phyloP scores from a whole-genome alignment of 2,888 invertebrate species.

The Archaeoteleia sp. region DNA sequence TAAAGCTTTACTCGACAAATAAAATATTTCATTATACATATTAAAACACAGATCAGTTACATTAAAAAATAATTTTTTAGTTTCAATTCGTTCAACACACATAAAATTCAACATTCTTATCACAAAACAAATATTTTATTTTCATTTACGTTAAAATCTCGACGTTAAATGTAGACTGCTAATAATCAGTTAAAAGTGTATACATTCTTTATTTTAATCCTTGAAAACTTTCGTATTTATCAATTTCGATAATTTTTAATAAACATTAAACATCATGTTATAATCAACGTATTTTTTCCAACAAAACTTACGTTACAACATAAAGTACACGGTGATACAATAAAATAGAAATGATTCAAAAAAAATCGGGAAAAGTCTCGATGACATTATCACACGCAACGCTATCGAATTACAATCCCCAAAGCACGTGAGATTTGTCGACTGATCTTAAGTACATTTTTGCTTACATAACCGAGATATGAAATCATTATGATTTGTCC shows the following conservation, averaged over 20 bases:
- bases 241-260: background rate
- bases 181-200: too few species aligned
- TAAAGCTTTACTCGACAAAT: too few species aligned
- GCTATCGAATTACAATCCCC: constrained; percentile 59
- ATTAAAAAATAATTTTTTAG: too few species aligned
- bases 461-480: constrained; percentile 66
- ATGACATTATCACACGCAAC: constrained; percentile 25
- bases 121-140: too few species aligned
- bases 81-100: too few species aligned
- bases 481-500: constrained; percentile 67
- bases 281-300: constrained; percentile 3
- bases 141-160: too few species aligned
- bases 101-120: too few species aligned
- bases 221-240: too few species aligned
- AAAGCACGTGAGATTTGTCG: constrained; percentile 17
- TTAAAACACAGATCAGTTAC: too few species aligned
- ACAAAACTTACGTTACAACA: constrained; percentile 22
- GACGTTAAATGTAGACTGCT: too few species aligned
- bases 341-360: constrained; percentile 8
- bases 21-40: too few species aligned
- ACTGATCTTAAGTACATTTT: constrained; percentile 72
- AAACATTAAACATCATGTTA: background rate
- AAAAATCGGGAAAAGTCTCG: constrained; percentile 21
- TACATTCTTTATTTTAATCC: too few species aligned
- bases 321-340: constrained; percentile 9